These are phyloP conservation scores for Cygnus buccinator DNA, from an alignment of 2,113 vertebrate genomes.

Conservation along the genomic window DNA sequence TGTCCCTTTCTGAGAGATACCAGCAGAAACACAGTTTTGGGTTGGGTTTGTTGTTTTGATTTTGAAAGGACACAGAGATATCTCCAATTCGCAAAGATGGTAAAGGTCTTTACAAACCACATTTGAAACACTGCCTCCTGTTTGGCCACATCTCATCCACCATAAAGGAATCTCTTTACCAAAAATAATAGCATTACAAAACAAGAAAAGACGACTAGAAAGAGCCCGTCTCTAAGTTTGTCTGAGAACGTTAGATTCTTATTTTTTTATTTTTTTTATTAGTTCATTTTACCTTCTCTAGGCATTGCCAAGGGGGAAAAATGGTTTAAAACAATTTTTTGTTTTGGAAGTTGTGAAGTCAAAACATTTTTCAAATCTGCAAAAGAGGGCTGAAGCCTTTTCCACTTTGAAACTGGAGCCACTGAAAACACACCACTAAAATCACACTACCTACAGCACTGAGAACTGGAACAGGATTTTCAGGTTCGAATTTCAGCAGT, in stretches of 20 bases:
- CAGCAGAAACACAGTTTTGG: neutral
- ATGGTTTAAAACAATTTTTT: neutral
- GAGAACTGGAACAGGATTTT: neutral
- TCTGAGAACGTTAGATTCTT: too few relatives aligned
- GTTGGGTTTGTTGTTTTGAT: neutral
- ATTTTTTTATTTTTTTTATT: neutral
- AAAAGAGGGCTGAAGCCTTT: neutral
- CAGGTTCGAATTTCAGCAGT: neutral
- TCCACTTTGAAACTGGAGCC: neutral
- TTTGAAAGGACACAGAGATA: neutral
- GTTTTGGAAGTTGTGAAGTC: neutral
- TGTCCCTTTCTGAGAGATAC: neutral
- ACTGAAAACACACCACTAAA: neutral
- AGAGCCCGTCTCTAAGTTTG: neutral
- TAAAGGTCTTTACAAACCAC: neutral
- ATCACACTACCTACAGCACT: neutral
- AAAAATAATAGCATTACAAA: neutral
- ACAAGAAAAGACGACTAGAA: neutral
- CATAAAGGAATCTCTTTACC: neutral
- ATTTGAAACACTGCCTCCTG: neutral
- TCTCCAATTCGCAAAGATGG: neutral
- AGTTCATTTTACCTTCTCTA: neutral
- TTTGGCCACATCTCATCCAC: neutral
- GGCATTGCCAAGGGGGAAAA: neutral
- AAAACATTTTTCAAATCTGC: neutral